Evolutionary conservation across 2,888 invertebrate species (phyloP).

Genomic region (Thymelicus lineola): DNA sequence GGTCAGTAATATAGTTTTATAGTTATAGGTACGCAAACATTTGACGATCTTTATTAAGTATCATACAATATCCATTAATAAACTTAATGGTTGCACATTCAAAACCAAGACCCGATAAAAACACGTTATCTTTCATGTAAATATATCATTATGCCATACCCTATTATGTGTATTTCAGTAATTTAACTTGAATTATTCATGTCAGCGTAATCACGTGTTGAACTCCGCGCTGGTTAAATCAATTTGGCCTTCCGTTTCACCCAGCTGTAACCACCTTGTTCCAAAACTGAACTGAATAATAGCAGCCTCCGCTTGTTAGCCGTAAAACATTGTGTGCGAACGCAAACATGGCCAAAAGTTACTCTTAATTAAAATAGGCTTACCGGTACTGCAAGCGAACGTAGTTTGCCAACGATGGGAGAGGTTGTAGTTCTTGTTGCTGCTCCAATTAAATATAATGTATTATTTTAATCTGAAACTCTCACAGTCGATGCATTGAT

Average conservation of each 20-base stretch:
- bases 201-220: not conserved
- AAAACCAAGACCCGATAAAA: no score
- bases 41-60: no score
- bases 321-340: not conserved
- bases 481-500: no score
- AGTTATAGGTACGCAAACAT: no score
- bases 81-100: no score
- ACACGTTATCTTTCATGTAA: no score
- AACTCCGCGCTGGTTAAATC: not conserved
- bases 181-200: not conserved
- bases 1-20: no score
- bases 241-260: slow-evolving; percentile 10
- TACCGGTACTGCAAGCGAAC: not conserved
- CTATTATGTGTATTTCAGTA: no score
- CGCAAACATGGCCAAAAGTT: not conserved
- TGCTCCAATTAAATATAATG: not conserved
- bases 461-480: no score
- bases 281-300: slow-evolving; percentile 8
- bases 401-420: not conserved
- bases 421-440: not conserved
- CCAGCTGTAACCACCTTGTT: slow-evolving; percentile 5
- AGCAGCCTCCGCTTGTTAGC: not conserved
- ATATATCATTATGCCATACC: no score
- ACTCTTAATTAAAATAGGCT: not conserved
- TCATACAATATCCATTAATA: no score